Evolutionary conservation across 1,140 invertebrate species (phyloP).

Genomic region (Drosophila busckii): DNA sequence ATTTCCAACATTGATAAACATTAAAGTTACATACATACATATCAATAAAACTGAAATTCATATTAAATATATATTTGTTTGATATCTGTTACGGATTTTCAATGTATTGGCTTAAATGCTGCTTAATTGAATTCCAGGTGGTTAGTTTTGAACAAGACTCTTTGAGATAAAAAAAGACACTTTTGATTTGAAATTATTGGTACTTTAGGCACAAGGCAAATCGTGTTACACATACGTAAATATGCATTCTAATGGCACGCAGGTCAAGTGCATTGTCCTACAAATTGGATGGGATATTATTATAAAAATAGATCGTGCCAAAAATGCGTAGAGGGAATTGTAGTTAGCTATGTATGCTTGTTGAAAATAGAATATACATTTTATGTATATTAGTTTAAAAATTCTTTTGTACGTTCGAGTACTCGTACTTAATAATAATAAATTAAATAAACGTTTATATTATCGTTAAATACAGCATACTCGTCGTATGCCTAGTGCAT

Average conservation of each 20-base stretch:
- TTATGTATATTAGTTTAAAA: no score
- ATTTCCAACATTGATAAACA: conserved; percentile 68
- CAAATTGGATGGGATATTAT: conserved; percentile 3
- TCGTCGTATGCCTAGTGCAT: conserved; percentile 29
- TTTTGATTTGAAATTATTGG: conserved; percentile 32
- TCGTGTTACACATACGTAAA: conserved; percentile 23
- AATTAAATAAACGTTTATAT: conserved; percentile 68
- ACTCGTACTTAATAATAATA: conserved; percentile 71
- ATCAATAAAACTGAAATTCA: conserved; percentile 47
- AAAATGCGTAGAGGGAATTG: conserved; percentile 15
- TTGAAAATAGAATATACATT: conserved; percentile 69
- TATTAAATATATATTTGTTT: conserved; percentile 13
- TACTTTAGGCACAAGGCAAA: conserved; percentile 39
- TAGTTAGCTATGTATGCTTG: conserved; percentile 12
- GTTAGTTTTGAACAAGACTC: conserved; percentile 49
- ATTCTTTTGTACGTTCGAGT: conserved; percentile 51
- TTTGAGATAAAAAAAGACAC: conserved; percentile 51
- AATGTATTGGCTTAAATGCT: conserved; percentile 58
- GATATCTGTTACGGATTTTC: conserved; percentile 31
- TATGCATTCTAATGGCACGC: conserved; percentile 49
- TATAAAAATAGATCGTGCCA: conserved; percentile 27
- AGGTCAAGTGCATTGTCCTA: conserved; percentile 48
- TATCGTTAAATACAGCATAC: conserved; percentile 59
- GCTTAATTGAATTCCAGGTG: conserved; percentile 56
- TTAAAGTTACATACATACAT: conserved; percentile 34